Evolutionary conservation across 2,888 invertebrate genomes (phyloP).

Genomic region (Leucania comma): DNA sequence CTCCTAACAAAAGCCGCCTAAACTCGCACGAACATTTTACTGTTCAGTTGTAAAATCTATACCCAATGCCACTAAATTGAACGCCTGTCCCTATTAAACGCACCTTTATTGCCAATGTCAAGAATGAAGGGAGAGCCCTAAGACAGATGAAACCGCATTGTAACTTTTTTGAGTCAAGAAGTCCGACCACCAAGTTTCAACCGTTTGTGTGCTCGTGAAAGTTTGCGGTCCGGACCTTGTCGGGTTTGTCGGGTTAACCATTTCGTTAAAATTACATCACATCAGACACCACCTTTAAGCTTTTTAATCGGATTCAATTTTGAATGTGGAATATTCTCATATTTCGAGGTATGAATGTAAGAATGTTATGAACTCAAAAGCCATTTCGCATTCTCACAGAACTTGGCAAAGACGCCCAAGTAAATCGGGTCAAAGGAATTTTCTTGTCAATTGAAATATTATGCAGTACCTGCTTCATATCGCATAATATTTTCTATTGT

Average conservation of each 20-base stretch:
- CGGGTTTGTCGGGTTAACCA: slow-evolving; percentile 12
- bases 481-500: slow-evolving; percentile 6
- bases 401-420: slow-evolving; percentile 31
- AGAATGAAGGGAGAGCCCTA: slow-evolving; percentile 7
- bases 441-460: slow-evolving; percentile 46
- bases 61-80: slow-evolving; percentile 25
- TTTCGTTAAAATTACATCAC: slow-evolving; percentile 32
- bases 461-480: slow-evolving; percentile 15
- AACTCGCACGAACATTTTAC: slow-evolving; percentile 38
- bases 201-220: slow-evolving; percentile 22
- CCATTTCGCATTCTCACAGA: slow-evolving; percentile 27
- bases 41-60: slow-evolving; percentile 32
- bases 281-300: slow-evolving; percentile 45
- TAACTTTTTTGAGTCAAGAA: slow-evolving; percentile 23
- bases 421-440: slow-evolving; percentile 39
- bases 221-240: slow-evolving; percentile 20
- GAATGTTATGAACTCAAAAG: slow-evolving; percentile 38
- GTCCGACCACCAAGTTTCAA: slow-evolving; percentile 14
- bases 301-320: slow-evolving; percentile 55
- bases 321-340: slow-evolving; percentile 46
- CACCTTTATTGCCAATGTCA: slow-evolving; percentile 22
- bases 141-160: slow-evolving; percentile 24
- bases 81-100: slow-evolving; percentile 26
- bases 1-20: slow-evolving; percentile 61
- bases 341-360: slow-evolving; percentile 29